phyloP scores from a whole-genome alignment of 1,140 invertebrate species.

The Papilio polytes region DNA sequence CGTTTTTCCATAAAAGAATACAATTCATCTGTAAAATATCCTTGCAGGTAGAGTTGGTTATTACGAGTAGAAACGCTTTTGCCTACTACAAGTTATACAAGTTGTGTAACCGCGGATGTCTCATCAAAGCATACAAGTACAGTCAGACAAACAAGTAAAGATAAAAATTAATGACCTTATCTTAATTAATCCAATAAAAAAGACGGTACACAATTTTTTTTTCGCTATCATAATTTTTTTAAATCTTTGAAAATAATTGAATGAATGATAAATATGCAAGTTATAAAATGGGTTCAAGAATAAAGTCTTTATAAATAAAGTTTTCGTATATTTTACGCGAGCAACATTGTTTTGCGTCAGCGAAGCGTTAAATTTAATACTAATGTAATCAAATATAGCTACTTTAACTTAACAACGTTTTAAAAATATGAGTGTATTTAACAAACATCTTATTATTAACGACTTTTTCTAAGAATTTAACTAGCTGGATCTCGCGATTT shows the following conservation, averaged over 20 bases:
- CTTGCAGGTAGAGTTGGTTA: too few species aligned
- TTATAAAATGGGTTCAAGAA: neutral
- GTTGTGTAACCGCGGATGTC: too few species aligned
- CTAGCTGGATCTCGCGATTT: too few species aligned
- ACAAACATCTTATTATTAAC: neutral
- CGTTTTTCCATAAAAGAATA: neutral
- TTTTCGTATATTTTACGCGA: neutral
- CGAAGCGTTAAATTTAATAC: constrained; percentile 11
- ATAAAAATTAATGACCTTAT: neutral
- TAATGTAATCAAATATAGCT: constrained; percentile 17
- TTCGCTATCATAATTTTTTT: neutral
- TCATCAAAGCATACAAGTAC: too few species aligned
- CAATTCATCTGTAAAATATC: too few species aligned
- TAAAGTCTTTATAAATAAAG: neutral
- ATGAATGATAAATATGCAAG: neutral
- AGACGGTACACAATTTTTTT: neutral
- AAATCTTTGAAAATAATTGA: neutral
- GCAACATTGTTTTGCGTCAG: neutral
- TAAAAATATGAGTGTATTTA: neutral
- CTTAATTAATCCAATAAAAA: constrained; percentile 1
- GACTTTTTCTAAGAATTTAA: neutral
- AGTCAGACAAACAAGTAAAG: neutral
- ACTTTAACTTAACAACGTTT: constrained; percentile 6
- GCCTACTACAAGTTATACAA: neutral
- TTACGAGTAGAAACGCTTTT: neutral